Evolutionary conservation across 2,888 invertebrate species (phyloP).

Genomic region (Neoitamus cyanurus): DNA sequence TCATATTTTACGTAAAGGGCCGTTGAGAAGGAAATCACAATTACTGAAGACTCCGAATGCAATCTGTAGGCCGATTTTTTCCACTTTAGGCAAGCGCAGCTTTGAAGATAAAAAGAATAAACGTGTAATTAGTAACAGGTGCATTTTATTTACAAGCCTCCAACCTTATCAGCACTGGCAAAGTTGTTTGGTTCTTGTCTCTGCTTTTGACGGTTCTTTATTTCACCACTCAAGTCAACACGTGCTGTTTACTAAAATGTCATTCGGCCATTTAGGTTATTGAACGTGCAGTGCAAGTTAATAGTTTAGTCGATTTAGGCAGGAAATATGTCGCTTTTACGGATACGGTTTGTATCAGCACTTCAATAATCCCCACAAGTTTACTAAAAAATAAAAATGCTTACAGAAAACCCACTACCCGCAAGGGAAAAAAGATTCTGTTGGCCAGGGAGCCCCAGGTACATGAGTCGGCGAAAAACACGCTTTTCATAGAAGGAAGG

Average conservation of each 20-base stretch:
- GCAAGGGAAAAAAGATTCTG: slow-evolving; percentile 86
- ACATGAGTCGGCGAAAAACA: slow-evolving; percentile 86
- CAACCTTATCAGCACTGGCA: not conserved
- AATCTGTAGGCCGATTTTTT: not conserved
- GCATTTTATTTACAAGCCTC: not conserved
- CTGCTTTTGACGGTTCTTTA: not conserved
- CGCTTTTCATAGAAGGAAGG: slow-evolving; percentile 86
- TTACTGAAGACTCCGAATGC: not conserved
- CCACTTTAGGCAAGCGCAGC: not conserved
- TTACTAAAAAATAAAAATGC: slow-evolving; percentile 27
- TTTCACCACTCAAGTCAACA: not conserved
- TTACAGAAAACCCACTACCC: slow-evolving; percentile 88
- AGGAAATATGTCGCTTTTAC: slow-evolving; percentile 61
- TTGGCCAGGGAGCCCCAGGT: slow-evolving; percentile 86
- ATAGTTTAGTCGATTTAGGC: not conserved
- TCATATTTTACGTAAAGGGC: not conserved
- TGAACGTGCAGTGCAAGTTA: not conserved
- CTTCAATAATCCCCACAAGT: not conserved
- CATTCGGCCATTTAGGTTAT: not conserved
- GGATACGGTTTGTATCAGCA: slow-evolving; percentile 59
- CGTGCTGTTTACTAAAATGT: not conserved
- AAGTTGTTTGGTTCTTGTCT: not conserved
- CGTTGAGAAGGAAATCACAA: not conserved
- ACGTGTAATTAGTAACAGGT: not conserved
- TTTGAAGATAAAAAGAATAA: not conserved